A percentile compares a stretch with the other conserved stretches of the same genome.
These are phyloP conservation scores for Penaeus indicus DNA, from an alignment of 1,140 invertebrate genomes.

Conservation along the genomic window DNA sequence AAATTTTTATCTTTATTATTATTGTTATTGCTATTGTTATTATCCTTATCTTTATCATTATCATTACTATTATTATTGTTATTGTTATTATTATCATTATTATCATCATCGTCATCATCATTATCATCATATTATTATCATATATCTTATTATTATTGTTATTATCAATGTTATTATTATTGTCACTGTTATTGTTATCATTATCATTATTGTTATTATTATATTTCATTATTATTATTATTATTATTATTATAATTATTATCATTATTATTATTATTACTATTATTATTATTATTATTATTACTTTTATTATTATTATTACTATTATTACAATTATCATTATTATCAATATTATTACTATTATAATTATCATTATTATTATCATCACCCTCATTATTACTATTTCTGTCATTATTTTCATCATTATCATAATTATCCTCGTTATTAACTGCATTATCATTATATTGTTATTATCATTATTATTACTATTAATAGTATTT, in stretches of 20 bases:
- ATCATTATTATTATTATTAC: constrained; percentile 8
- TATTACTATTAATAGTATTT: too few species aligned
- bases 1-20: not conserved
- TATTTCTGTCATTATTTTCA: too few species aligned
- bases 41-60: not conserved
- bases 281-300: constrained; percentile 34
- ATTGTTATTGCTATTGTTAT: not conserved
- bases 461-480: too few species aligned
- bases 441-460: too few species aligned
- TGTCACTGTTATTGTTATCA: not conserved
- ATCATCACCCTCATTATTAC: too few species aligned
- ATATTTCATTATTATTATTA: constrained; percentile 16
- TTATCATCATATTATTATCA: constrained; percentile 13
- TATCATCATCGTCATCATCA: constrained; percentile 1
- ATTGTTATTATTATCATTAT: not conserved
- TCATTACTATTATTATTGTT: constrained; percentile 6
- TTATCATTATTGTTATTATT: too few species aligned
- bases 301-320: constrained; percentile 17
- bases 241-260: constrained; percentile 26
- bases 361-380: too few species aligned
- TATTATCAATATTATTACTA: too few species aligned
- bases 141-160: constrained; percentile 3
- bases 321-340: not conserved
- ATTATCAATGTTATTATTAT: constrained; percentile 9
- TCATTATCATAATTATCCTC: too few species aligned